These are phyloP conservation scores for Diadema setosum DNA, from an alignment of 35 echinoderm and acorn worm genomes.

Conservation along the genomic window DNA sequence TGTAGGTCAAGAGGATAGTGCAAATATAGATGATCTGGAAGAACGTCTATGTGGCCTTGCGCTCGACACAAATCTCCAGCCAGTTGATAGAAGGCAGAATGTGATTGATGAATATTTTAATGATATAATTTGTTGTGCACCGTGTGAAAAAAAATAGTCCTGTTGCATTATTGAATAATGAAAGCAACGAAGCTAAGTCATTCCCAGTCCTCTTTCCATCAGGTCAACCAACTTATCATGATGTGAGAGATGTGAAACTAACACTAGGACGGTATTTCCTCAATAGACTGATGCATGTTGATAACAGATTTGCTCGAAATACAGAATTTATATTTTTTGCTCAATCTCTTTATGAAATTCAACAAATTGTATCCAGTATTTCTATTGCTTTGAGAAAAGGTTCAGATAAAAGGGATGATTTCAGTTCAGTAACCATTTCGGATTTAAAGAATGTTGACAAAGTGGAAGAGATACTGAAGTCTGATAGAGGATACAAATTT, in stretches of 20 bases:
- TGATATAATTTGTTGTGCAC: constrained; percentile 58
- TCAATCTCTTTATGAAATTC: constrained; percentile 52
- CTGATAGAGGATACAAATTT: constrained; percentile 61
- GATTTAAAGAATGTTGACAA: not conserved
- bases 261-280: constrained; percentile 39
- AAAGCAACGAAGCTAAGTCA: constrained; percentile 27
- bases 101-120: constrained; percentile 40
- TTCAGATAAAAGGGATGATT: not conserved
- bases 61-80: constrained; percentile 47
- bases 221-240: constrained; percentile 29
- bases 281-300: constrained; percentile 32
- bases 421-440: not conserved
- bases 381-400: constrained; percentile 73
- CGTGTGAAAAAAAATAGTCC: constrained; percentile 75
- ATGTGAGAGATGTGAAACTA: constrained; percentile 7
- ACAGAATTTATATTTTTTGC: constrained; percentile 75
- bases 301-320: constrained; percentile 65
- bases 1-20: not conserved
- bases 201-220: not conserved
- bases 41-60: not conserved
- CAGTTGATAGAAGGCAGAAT: constrained; percentile 48
- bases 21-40: not conserved
- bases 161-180: constrained; percentile 26
- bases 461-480: not conserved
- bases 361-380: constrained; percentile 45